Evolutionary conservation across 2,113 vertebrate species (phyloP).

Genomic region (Archocentrus centrarchus): DNA sequence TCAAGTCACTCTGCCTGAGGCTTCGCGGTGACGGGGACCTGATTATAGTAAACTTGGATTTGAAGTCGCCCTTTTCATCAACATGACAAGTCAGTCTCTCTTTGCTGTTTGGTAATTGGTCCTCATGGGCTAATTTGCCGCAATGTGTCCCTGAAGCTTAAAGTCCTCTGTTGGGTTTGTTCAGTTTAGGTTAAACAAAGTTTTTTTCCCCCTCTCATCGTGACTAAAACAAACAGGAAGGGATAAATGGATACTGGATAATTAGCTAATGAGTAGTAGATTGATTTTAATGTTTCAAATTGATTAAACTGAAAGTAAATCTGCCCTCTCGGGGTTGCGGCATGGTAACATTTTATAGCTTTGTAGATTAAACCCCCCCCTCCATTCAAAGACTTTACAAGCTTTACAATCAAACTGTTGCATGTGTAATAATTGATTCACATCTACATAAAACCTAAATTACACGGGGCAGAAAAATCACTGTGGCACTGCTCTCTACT

Average conservation of each 20-base stretch:
- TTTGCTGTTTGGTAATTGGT: constrained; percentile 42
- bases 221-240: constrained; percentile 12
- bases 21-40: background rate
- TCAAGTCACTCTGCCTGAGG: constrained; percentile 26
- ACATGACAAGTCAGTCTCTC: constrained; percentile 23
- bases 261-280: constrained; percentile 46
- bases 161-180: background rate
- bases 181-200: constrained; percentile 4
- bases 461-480: background rate
- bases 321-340: background rate
- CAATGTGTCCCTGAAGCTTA: background rate
- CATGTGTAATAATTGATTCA: constrained; percentile 44
- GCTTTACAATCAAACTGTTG: constrained; percentile 32
- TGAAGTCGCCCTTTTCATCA: constrained; percentile 19
- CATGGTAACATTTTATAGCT: constrained; percentile 46
- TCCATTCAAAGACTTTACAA: constrained; percentile 22
- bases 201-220: background rate
- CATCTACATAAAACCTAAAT: constrained; percentile 33
- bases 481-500: background rate
- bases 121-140: constrained; percentile 10
- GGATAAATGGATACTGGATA: constrained; percentile 28
- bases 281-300: constrained; percentile 57
- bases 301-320: constrained; percentile 54
- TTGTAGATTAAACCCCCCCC: constrained; percentile 27
- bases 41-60: constrained; percentile 34